phyloP scores from a whole-genome alignment of 1,140 invertebrate genomes.

The Bombyx mandarina region DNA sequence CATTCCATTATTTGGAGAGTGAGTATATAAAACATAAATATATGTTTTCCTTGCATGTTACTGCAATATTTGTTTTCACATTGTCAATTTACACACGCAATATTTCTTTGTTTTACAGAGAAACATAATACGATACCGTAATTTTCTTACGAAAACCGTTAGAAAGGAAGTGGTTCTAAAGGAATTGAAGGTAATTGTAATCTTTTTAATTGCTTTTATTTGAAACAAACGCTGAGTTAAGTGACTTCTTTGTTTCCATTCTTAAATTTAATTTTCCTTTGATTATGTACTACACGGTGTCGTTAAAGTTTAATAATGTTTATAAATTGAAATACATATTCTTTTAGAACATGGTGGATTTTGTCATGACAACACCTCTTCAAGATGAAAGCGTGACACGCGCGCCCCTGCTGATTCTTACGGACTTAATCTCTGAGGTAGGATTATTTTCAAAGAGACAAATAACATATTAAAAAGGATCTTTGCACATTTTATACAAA shows the following conservation, averaged over 20 bases:
- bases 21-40: conserved; percentile 36
- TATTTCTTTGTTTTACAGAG: conserved; percentile 71
- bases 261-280: not conserved
- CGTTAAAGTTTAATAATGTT: not conserved
- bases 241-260: not conserved
- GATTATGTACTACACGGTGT: no score
- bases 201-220: conserved; percentile 1
- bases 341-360: conserved; percentile 82
- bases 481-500: not conserved
- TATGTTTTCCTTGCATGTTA: conserved; percentile 13
- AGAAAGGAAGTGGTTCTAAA: conserved; percentile 85
- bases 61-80: conserved; percentile 1
- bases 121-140: conserved; percentile 85
- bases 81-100: conserved; percentile 4
- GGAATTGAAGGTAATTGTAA: conserved; percentile 77
- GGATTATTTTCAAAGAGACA: not conserved
- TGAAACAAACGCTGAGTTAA: not conserved
- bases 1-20: conserved; percentile 90
- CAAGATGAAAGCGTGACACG: conserved; percentile 85
- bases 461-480: not conserved
- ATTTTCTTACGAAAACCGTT: conserved; percentile 77
- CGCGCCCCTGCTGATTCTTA: conserved; percentile 82
- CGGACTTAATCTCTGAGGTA: conserved; percentile 77
- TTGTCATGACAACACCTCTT: conserved; percentile 82
- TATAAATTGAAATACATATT: not conserved